phyloP scores from a whole-genome alignment of 2,888 invertebrate genomes.

The Scrobipalpa costella region DNA sequence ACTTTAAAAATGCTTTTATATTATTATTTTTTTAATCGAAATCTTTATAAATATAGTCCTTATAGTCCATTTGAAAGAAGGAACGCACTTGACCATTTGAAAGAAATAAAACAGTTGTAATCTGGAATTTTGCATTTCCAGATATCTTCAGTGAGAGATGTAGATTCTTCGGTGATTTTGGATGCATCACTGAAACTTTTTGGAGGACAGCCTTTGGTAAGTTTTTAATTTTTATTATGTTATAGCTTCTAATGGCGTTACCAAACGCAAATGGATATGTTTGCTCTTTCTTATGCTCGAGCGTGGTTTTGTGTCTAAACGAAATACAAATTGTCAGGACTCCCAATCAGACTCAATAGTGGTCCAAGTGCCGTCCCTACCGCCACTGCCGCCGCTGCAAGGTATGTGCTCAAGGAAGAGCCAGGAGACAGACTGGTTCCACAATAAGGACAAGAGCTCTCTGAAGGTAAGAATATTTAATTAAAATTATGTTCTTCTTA shows the following conservation, averaged over 20 bases:
- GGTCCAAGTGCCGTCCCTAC: conserved; percentile 56
- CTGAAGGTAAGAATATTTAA: conserved; percentile 47
- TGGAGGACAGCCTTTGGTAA: conserved; percentile 64
- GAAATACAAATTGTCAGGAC: conserved; percentile 44
- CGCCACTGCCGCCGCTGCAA: conserved; percentile 62
- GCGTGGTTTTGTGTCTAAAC: not conserved
- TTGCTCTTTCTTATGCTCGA: too few relatives aligned
- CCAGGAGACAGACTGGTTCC: conserved; percentile 61
- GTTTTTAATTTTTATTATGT: conserved; percentile 27
- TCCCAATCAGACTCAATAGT: conserved; percentile 55
- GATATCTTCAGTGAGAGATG: conserved; percentile 60
- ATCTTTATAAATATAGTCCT: too few relatives aligned
- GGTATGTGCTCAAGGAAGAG: conserved; percentile 60
- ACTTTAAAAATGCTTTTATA: too few relatives aligned
- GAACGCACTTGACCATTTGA: too few relatives aligned
- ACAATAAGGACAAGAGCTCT: conserved; percentile 54
- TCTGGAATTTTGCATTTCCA: too few relatives aligned
- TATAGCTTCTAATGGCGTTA: not conserved
- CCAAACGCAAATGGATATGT: too few relatives aligned
- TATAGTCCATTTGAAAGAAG: too few relatives aligned
- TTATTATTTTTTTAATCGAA: too few relatives aligned
- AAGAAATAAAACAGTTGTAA: too few relatives aligned
- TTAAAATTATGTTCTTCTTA: too few relatives aligned
- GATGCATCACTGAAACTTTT: conserved; percentile 65
- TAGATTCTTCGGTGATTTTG: conserved; percentile 66